Percentiles rank a stretch among this genome's conserved stretches.
phyloP scores from a whole-genome alignment of 1,140 invertebrate genomes.

The Heterodera schachtii region DNA sequence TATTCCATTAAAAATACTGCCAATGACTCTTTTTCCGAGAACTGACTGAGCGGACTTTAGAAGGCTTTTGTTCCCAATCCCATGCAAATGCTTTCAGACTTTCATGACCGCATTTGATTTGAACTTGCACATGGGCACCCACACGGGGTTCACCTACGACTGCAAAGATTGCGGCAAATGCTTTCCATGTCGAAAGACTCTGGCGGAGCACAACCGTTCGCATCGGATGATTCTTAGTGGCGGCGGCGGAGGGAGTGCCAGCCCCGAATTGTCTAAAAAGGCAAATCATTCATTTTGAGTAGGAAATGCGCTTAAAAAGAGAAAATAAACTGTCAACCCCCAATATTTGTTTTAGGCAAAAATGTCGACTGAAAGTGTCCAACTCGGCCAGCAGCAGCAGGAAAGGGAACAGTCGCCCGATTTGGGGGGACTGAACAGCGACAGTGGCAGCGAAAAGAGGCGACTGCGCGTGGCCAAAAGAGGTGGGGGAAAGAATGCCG shows the following conservation, averaged over 20 bases:
- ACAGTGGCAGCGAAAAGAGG: constrained; percentile 16
- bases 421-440: neutral
- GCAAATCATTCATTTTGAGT: neutral
- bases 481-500: neutral
- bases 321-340: too few species aligned
- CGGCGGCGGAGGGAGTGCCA: neutral
- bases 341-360: too few species aligned
- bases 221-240: constrained; percentile 43
- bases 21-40: too few species aligned
- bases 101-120: constrained; percentile 55
- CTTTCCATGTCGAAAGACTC: constrained; percentile 50
- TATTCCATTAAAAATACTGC: too few species aligned
- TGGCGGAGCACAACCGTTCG: constrained; percentile 54
- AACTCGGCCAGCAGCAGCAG: constrained; percentile 15
- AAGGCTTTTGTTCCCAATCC: too few species aligned
- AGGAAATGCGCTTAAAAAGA: neutral
- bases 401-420: constrained; percentile 12
- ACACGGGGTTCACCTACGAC: constrained; percentile 52
- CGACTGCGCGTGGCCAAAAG: neutral
- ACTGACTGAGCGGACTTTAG: too few species aligned
- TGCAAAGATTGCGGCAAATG: constrained; percentile 59
- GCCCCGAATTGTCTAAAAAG: constrained; percentile 1
- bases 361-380: too few species aligned
- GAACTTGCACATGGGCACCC: constrained; percentile 54
- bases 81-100: constrained; percentile 34